Evolutionary conservation across 2,888 invertebrate species (phyloP).

Genomic region (Mesodorylaimus sp.): DNA sequence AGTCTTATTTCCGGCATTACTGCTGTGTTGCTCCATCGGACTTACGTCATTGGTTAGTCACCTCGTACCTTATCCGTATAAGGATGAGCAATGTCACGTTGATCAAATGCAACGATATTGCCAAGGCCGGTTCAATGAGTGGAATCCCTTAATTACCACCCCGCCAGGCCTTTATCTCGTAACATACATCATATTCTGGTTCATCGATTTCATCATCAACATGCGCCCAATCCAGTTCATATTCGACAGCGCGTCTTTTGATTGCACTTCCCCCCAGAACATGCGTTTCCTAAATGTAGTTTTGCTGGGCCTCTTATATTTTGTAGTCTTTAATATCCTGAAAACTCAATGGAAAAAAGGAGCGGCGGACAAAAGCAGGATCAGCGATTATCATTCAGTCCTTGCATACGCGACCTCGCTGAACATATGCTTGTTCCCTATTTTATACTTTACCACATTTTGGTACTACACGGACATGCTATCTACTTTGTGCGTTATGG

Average conservation of each 20-base stretch:
- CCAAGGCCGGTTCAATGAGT: slow-evolving; percentile 55
- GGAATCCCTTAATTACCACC: slow-evolving; percentile 92
- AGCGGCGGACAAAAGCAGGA: too few species aligned
- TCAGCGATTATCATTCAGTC: neutral
- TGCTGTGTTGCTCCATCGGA: too few species aligned
- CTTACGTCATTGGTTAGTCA: too few species aligned
- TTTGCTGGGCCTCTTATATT: slow-evolving; percentile 29
- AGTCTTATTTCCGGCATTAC: neutral
- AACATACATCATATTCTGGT: slow-evolving; percentile 44
- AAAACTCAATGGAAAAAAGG: neutral
- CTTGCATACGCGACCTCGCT: slow-evolving; percentile 37
- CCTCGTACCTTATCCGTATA: slow-evolving; percentile 41
- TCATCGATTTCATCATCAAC: slow-evolving; percentile 34
- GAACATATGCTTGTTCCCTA: slow-evolving; percentile 53
- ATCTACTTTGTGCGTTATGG: slow-evolving; percentile 52
- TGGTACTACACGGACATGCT: slow-evolving; percentile 82
- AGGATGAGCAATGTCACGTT: slow-evolving; percentile 85
- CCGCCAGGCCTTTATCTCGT: slow-evolving; percentile 75
- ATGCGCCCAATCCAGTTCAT: too few species aligned
- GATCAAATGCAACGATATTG: slow-evolving; percentile 69
- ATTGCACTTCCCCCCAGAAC: slow-evolving; percentile 45
- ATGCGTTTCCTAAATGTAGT: slow-evolving; percentile 53
- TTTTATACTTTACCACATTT: slow-evolving; percentile 72
- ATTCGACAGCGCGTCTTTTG: slow-evolving; percentile 9
- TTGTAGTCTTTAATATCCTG: neutral